Evolutionary conservation across 2,888 invertebrate species (phyloP), one percentile per base, ranked within the genome.

Genomic region (Cryptocephalus moraei): DNA sequence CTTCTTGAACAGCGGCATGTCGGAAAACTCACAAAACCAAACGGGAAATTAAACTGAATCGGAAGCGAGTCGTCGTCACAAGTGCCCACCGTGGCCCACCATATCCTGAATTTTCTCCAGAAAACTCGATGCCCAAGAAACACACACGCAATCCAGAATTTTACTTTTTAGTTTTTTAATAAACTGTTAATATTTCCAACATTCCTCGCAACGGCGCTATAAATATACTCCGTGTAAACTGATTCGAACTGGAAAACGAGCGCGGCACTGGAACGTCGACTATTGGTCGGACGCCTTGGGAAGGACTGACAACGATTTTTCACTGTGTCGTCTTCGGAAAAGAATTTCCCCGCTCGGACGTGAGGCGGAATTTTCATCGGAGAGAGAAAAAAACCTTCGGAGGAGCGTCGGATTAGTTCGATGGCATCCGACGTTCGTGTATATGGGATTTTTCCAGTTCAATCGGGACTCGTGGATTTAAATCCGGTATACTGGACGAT

Each of bases 1-100:
- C 47, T 60, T 62, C 52, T 63, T 62, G 47, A 64, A 63, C 43
- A 63, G 47, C 48, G 63, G 60, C 62, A 62, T 62, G 6, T 22
- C 22, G 22, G 3, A 6, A 22, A 22, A 22, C 22, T 22, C 22
- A 22, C 22, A 22, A 22, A 22, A 22, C 22, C 22, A 6, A 22
- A 22, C 22, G 22, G 22, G 6, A 22, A 22, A 22, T 22, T 22
- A 22, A 22, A 22, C 6, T 22, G 22, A 22, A 22, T 22, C 22
- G 6, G 22, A 22, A 6, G 34, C 40, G 45, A 52, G 47, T 46
- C 43, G 47, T 46, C 43, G 50, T 56, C 55, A 55, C 52, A 54
- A 52, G 22, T 6, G 22, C 22, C 22, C 22, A n/a, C n/a, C n/a
- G 22, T 6, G 22, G 6, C 22, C 22, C 22, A 22, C 22, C 22